Evolutionary conservation across 2,113 vertebrate genomes (phyloP), one percentile per base, ranked within the genome.

Genomic region (Muscicapa adusta): DNA sequence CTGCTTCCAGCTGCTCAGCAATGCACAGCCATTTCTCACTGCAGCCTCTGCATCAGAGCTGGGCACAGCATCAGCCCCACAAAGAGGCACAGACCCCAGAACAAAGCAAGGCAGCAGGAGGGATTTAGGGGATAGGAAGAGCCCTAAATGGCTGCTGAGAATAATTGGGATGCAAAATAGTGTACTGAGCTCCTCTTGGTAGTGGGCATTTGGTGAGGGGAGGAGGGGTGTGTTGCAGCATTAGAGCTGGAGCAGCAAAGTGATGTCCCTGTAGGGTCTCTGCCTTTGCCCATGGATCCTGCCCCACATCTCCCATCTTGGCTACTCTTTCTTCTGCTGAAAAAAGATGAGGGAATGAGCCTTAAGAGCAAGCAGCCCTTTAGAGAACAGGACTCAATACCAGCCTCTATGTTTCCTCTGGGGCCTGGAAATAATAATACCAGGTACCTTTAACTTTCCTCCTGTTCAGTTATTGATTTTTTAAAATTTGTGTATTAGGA

Each of bases 1-100:
- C 56, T 53, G 73, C 68, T 93, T 91, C 82, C 93, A 94, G 85
- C 94, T 94, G 91, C 75, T 85, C 56, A 23, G 91, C 5, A 0
- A 34, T 47, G 79, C 85, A 17, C 40, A 68, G 83, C 53, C 81
- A 58, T 82, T 72, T 25, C 89, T 91, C 86, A 82, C 60, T 12
- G 79, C 58, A 85, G 77, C 56, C 66, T 61, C 77, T 20, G n/a
- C 28, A 0, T 2, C 0, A 1, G 66, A 36, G 63, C 65, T 33
- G 18, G 48, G 53, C n/a, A 81, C 28, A 70, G 54, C 53, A 18
- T 6, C 67, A 45, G 51, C 75, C 31, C 28, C 0, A 3, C 77
- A n/a, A 16, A 14, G 67, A 38, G 67, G 71, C 63, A 60, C 34
- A 0, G 58, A 29, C 28, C 38, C 51, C 11, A 70, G 28, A 18